Percentiles rank a stretch among this genome's conserved stretches.
These are phyloP conservation scores for Parapsyche elsis DNA, from an alignment of 1,140 invertebrate species.

Conservation along the genomic window DNA sequence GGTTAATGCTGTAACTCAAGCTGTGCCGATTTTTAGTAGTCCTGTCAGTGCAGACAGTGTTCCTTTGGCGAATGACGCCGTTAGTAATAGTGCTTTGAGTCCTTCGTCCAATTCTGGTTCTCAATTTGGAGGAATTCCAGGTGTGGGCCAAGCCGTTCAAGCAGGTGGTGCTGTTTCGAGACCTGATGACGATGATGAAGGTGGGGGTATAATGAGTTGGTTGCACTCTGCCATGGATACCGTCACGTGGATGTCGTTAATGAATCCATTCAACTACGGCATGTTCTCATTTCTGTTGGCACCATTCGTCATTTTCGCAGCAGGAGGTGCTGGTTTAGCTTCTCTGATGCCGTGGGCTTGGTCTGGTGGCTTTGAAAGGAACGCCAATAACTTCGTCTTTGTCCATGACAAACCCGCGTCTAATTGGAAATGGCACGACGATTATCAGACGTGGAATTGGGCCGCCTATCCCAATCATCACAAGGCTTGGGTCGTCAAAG, in stretches of 20 bases:
- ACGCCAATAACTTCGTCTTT: slow-evolving; percentile 32
- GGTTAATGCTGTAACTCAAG: slow-evolving; percentile 34
- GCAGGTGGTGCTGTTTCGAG: slow-evolving; percentile 3
- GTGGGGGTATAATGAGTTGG: slow-evolving; percentile 41
- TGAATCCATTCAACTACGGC: slow-evolving; percentile 57
- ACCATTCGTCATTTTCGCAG: slow-evolving; percentile 58
- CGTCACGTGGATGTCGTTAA: slow-evolving; percentile 52
- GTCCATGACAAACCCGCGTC: background rate
- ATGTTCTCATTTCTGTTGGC: slow-evolving; percentile 59
- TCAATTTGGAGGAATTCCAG: background rate
- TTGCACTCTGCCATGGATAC: slow-evolving; percentile 43
- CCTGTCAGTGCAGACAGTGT: slow-evolving; percentile 6
- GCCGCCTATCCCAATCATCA: slow-evolving; percentile 32
- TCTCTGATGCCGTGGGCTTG: slow-evolving; percentile 58
- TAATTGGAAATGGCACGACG: slow-evolving; percentile 46
- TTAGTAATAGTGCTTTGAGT: background rate
- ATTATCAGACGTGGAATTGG: slow-evolving; percentile 51
- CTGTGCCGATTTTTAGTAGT: slow-evolving; percentile 1
- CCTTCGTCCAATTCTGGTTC: background rate
- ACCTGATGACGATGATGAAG: slow-evolving; percentile 40
- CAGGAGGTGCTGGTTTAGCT: slow-evolving; percentile 56
- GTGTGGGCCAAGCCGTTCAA: background rate
- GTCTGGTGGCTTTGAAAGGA: slow-evolving; percentile 55
- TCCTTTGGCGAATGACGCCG: background rate
- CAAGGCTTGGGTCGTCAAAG: slow-evolving; percentile 28